Conservation (phyloP, 2,888 invertebrate genomes). For the Conistra vaccinii region DNA sequence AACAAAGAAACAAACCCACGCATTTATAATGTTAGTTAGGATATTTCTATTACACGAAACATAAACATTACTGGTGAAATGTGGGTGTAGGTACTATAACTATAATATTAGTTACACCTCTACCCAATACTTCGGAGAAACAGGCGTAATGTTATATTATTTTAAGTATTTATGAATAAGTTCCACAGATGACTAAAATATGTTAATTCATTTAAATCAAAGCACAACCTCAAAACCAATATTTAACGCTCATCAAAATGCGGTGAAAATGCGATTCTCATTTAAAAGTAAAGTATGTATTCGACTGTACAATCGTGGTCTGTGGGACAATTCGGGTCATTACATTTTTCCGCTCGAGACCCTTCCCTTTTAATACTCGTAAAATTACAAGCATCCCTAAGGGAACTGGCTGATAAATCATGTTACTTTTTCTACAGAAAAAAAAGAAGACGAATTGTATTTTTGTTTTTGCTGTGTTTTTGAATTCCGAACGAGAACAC, state of each 20-base stretch:
- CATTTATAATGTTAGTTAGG: too few relatives aligned
- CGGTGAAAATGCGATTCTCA: conserved; percentile 23
- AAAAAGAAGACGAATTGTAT: conserved; percentile 28
- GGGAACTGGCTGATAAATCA: conserved; percentile 48
- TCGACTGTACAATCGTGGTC: conserved; percentile 48
- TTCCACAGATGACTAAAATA: not conserved
- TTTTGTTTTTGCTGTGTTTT: conserved; percentile 37
- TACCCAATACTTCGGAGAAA: too few relatives aligned
- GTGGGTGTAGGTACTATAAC: too few relatives aligned
- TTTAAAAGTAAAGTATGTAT: conserved; percentile 27
- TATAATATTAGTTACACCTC: too few relatives aligned
- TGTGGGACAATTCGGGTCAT: conserved; percentile 38
- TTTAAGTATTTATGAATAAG: too few relatives aligned
- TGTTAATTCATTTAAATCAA: not conserved
- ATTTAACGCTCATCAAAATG: conserved; percentile 41
- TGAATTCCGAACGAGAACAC: conserved; percentile 17
- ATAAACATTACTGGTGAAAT: too few relatives aligned
- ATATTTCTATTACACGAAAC: too few relatives aligned
- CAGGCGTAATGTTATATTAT: too few relatives aligned
- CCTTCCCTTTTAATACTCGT: conserved; percentile 48
- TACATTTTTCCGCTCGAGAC: conserved; percentile 50
- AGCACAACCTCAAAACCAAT: conserved; percentile 20
- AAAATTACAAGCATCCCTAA: conserved; percentile 51
- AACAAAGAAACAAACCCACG: too few relatives aligned
- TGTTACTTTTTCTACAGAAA: conserved; percentile 30